phyloP scores from a whole-genome alignment of 53 echinoderm and acorn worm species.

The Paracentrotus lividus region DNA sequence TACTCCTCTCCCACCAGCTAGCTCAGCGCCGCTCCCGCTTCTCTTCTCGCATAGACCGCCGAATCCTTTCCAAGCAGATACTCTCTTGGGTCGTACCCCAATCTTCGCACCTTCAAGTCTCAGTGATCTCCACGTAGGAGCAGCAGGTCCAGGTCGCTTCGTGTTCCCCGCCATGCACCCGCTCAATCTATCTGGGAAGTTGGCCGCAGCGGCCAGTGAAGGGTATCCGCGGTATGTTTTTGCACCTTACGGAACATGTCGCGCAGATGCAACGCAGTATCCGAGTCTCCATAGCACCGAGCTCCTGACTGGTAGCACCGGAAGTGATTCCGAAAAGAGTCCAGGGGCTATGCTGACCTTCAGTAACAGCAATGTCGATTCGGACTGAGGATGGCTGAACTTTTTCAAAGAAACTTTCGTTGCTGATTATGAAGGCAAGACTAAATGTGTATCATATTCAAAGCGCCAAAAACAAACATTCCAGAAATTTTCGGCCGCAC shows the following conservation, averaged over 20 bases:
- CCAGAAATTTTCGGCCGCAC: neutral
- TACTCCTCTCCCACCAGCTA: conserved; percentile 95
- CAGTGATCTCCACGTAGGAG: conserved; percentile 78
- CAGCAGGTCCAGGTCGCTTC: conserved; percentile 81
- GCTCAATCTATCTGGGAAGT: conserved; percentile 88
- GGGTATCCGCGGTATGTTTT: conserved; percentile 92
- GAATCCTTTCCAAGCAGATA: conserved; percentile 92
- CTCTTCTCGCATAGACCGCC: conserved; percentile 94
- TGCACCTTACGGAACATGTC: conserved; percentile 94
- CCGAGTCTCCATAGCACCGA: conserved; percentile 75
- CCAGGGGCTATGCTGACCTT: conserved; percentile 62
- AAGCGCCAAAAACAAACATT: conserved; percentile 23
- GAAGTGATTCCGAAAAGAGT: conserved; percentile 67
- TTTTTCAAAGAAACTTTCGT: neutral
- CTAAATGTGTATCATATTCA: neutral
- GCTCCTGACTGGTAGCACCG: conserved; percentile 58
- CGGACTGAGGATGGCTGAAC: conserved; percentile 8
- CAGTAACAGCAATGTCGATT: conserved; percentile 62
- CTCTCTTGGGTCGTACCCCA: conserved; percentile 90
- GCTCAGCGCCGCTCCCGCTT: conserved; percentile 82
- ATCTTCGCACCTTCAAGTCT: conserved; percentile 88
- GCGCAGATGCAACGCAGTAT: conserved; percentile 92
- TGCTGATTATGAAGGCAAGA: neutral
- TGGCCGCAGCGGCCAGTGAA: conserved; percentile 84
- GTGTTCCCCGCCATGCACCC: conserved; percentile 96